Conservation (phyloP, 2,113 vertebrate genomes). For the Xiphophorus hellerii region DNA sequence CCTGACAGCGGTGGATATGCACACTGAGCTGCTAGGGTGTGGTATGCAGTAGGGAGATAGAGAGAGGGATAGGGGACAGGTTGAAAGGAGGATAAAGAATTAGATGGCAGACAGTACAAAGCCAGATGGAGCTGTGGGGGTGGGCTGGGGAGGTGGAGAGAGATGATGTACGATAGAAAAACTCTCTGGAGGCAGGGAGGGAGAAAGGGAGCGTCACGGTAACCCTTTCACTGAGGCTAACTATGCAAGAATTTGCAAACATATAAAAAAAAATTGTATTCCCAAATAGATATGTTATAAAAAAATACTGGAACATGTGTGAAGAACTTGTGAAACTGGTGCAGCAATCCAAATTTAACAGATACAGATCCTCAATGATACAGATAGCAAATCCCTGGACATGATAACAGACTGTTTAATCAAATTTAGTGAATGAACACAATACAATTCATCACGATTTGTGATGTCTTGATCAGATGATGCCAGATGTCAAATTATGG, state of each 20-base stretch:
- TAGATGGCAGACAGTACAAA: not conserved
- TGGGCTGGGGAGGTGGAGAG: not conserved
- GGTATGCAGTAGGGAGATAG: constrained; percentile 4
- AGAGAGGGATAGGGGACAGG: constrained; percentile 6
- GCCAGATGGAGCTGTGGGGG: not conserved
- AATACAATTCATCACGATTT: constrained; percentile 16
- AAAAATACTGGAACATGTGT: not conserved
- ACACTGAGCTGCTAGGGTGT: constrained; percentile 37
- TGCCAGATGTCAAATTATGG: not conserved
- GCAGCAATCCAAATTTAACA: constrained; percentile 7
- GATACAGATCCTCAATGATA: constrained; percentile 23
- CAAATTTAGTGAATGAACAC: constrained; percentile 19
- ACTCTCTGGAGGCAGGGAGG: not conserved
- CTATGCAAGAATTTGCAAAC: not conserved
- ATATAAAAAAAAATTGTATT: constrained; percentile 9
- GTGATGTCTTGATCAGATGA: not conserved
- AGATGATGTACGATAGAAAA: constrained; percentile 10
- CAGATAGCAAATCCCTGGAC: constrained; percentile 22
- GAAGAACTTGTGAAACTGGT: not conserved
- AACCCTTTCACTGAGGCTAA: not conserved
- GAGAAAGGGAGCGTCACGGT: not conserved
- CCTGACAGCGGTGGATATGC: constrained; percentile 51
- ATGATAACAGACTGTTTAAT: constrained; percentile 17
- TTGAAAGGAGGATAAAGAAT: constrained; percentile 1
- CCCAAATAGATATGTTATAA: constrained; percentile 8